Base-by-base conservation (phyloP, 1,140 invertebrate species). In the Calycopis cecrops region DNA sequence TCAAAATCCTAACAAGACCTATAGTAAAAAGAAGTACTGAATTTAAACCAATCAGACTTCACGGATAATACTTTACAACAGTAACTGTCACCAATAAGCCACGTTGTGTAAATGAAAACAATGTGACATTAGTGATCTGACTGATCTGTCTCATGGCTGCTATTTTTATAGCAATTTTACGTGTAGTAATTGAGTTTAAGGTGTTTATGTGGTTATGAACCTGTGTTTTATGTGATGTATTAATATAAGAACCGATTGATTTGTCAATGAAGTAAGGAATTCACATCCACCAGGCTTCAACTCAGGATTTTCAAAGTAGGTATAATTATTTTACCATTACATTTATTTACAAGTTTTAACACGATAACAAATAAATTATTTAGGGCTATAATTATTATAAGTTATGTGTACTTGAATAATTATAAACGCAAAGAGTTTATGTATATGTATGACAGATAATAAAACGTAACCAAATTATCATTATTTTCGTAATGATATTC, bases 91-190 rank as follows among this genome's bases (percentile, higher is more conserved):
- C 18, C 38, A 37, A 54, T 49, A 50, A 57, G 54, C 48, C 50
- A 61, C 64, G 53, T 61, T 69, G 58, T 55, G 55, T 42, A 54
- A 56, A 40, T 8, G 62, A 62, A 59, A 71, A 60, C 68, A 52
- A 28, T 28, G 6, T 28, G 21, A 28, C 6, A 28, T 28, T 28
- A 28, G 21, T 28, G 21, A 42, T 7, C 37, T 40, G 37, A 12
- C 37, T 12, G 4, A 37, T 12, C 40, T 17, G 14, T 42, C 60
- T 62, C 67, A 71, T 72, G 72, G 72, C 64, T 71, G 60, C 70
- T 63, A 55, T 56, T 51, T 61, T 67, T 65, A 44, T 44, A 44
- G 17, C 17, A 44, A 44, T 37, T 37, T n/a, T 37, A 37, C 21
- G 21, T 28, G 21, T 28, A 28, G 2, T 28, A n/a, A n/a, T 28